phyloP scores from a whole-genome alignment of 2,113 vertebrate genomes.

The Mus spicilegus region DNA sequence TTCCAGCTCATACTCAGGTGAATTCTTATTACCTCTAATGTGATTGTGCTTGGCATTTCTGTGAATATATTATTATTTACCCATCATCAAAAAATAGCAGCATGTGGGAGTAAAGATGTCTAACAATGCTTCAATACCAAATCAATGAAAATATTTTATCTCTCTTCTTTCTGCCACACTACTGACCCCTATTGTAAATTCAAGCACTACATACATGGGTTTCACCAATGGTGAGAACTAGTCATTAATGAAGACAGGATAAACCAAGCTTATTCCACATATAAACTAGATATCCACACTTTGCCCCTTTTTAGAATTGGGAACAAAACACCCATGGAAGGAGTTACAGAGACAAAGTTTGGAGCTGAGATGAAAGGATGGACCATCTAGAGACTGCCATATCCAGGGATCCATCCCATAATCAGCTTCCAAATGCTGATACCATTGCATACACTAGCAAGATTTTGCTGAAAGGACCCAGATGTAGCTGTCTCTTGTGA shows the following conservation, averaged over 20 bases:
- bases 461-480: too few relatives aligned
- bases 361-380: too few relatives aligned
- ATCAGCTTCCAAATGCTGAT: too few relatives aligned
- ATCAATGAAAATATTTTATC: not conserved
- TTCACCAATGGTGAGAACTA: not conserved
- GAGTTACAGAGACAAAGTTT: too few relatives aligned
- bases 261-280: not conserved
- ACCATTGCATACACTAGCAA: too few relatives aligned
- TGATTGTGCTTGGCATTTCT: constrained; percentile 9
- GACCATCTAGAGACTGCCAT: too few relatives aligned
- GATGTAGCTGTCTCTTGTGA: too few relatives aligned
- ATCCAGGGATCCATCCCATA: too few relatives aligned
- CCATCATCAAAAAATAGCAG: not conserved
- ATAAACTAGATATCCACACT: not conserved
- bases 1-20: constrained; percentile 54
- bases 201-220: not conserved
- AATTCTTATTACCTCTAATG: constrained; percentile 47
- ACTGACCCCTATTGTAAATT: not conserved
- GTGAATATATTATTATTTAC: constrained; percentile 59
- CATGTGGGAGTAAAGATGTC: not conserved
- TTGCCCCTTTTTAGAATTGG: too few relatives aligned
- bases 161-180: not conserved
- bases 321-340: too few relatives aligned
- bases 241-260: not conserved
- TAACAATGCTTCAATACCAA: not conserved